phyloP scores from a whole-genome alignment of 2,797 vertebrate genomes.

The Fistularia tabacaria region DNA sequence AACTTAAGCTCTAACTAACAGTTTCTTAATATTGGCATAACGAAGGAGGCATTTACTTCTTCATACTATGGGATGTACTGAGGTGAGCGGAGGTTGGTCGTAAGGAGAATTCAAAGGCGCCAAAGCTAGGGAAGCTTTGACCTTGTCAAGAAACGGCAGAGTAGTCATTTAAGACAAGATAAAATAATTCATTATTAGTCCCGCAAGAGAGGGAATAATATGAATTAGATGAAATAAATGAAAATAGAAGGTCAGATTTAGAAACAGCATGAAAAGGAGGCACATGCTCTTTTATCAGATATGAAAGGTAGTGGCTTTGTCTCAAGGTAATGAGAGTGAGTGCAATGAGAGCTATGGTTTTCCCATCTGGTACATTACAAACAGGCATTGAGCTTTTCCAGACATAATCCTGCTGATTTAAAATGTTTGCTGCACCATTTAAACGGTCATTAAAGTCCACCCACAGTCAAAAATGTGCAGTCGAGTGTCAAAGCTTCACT shows the following conservation, averaged over 20 bases:
- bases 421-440: too few relatives aligned
- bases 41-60: constrained; percentile 25
- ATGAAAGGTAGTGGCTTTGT: constrained; percentile 41
- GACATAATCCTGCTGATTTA: too few relatives aligned
- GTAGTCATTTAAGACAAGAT: constrained; percentile 41
- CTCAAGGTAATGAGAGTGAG: constrained; percentile 38
- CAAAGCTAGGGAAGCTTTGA: constrained; percentile 28
- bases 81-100: constrained; percentile 2
- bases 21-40: constrained; percentile 65
- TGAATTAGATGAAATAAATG: constrained; percentile 2
- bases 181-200: constrained; percentile 7
- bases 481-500: too few relatives aligned
- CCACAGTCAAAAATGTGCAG: too few relatives aligned
- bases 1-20: constrained; percentile 58
- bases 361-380: constrained; percentile 32
- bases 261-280: constrained; percentile 32
- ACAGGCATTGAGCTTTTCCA: constrained; percentile 1
- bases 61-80: constrained; percentile 6
- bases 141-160: constrained; percentile 48
- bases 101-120: constrained; percentile 18
- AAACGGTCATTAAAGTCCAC: too few relatives aligned
- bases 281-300: constrained; percentile 20
- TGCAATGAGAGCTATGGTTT: constrained; percentile 13
- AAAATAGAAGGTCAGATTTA: constrained; percentile 41
- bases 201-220: too few relatives aligned